phyloP scores from a whole-genome alignment of 1,140 invertebrate genomes.

The Hyposmocoma kahamanoa region DNA sequence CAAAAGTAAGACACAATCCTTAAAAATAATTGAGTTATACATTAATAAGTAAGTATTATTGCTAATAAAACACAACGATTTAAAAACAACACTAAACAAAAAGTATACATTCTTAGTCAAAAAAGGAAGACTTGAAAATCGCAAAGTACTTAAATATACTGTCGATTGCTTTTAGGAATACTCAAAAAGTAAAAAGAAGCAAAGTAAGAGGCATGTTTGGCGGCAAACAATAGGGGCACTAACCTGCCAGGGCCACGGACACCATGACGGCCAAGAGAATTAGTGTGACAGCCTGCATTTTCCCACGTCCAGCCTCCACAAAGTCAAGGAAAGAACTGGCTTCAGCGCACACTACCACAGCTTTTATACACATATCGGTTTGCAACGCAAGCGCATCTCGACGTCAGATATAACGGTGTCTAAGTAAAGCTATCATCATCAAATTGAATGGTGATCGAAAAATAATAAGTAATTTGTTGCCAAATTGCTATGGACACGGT shows the following conservation, averaged over 20 bases:
- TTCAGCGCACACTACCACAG: conserved; percentile 21
- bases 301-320: conserved; percentile 31
- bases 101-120: no score
- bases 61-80: no score
- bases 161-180: no score
- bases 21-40: no score
- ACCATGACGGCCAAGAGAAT: conserved; percentile 41
- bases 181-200: neutral
- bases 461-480: conserved; percentile 4
- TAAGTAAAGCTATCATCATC: conserved; percentile 26
- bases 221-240: conserved; percentile 59
- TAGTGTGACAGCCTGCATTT: conserved; percentile 44
- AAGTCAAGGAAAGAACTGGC: conserved; percentile 43
- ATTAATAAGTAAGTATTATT: no score
- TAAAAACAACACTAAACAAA: no score
- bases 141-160: no score
- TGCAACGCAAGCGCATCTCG: conserved; percentile 24
- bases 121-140: no score
- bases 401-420: conserved; percentile 44
- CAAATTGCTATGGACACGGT: conserved; percentile 8
- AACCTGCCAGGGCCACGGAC: conserved; percentile 58
- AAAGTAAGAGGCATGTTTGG: conserved; percentile 3
- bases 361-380: conserved; percentile 35
- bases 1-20: no score
- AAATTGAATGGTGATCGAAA: conserved; percentile 23